Conservation (phyloP, 2,888 invertebrate species). For the Dendrolimus houi region DNA sequence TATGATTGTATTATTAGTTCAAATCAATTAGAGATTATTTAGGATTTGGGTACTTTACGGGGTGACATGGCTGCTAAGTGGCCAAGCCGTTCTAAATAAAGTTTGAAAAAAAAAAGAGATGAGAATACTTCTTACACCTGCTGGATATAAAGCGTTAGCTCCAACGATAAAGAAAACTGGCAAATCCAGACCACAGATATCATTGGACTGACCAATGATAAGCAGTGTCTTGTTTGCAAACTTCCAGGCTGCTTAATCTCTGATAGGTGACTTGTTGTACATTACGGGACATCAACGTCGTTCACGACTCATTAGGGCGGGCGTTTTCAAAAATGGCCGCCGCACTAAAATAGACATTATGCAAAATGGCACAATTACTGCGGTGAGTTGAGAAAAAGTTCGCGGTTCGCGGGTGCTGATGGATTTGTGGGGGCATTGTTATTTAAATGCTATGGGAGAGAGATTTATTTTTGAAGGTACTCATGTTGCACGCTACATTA, state of each 20-base stretch:
- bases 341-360: constrained; percentile 73
- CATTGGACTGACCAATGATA: too few relatives aligned
- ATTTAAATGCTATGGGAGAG: neutral
- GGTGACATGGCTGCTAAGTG: too few relatives aligned
- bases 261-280: constrained; percentile 23
- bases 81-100: too few relatives aligned
- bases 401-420: constrained; percentile 19
- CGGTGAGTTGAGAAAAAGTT: constrained; percentile 54
- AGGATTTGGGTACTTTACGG: too few relatives aligned
- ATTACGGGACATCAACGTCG: constrained; percentile 47
- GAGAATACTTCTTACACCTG: too few relatives aligned
- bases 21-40: too few relatives aligned
- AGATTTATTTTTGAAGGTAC: constrained; percentile 5
- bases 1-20: too few relatives aligned
- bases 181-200: too few relatives aligned
- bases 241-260: constrained; percentile 1
- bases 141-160: too few relatives aligned
- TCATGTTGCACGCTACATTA: too few relatives aligned
- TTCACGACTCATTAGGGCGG: constrained; percentile 68
- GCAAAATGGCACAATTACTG: constrained; percentile 70
- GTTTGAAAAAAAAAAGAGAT: too few relatives aligned
- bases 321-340: constrained; percentile 55
- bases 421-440: constrained; percentile 11
- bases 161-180: too few relatives aligned
- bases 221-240: neutral